These are phyloP conservation scores for Apotomis capreana DNA, from an alignment of 2,888 invertebrate species.

Conservation along the genomic window DNA sequence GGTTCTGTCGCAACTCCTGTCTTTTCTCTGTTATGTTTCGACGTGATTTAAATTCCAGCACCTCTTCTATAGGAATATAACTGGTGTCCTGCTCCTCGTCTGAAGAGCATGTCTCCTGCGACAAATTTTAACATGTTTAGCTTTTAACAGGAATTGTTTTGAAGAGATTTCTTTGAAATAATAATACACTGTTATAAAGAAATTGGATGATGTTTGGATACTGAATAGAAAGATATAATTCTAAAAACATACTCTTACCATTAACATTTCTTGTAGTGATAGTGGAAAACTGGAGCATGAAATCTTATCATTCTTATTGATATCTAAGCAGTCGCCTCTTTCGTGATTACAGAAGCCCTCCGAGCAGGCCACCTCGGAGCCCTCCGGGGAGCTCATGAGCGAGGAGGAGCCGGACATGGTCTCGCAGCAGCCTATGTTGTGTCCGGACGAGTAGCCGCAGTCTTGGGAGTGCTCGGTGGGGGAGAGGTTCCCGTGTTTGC, in stretches of 20 bases:
- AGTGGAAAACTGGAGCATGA: slow-evolving; percentile 82
- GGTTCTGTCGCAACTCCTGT: slow-evolving; percentile 90
- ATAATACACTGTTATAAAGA: too few relatives aligned
- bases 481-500: slow-evolving; percentile 83
- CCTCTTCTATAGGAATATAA: slow-evolving; percentile 94
- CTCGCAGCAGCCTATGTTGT: slow-evolving; percentile 88
- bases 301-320: slow-evolving; percentile 69
- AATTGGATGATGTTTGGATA: too few relatives aligned
- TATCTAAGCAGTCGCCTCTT: slow-evolving; percentile 76
- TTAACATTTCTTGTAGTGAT: slow-evolving; percentile 90
- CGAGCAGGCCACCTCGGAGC: slow-evolving; percentile 94
- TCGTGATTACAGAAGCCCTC: slow-evolving; percentile 94
- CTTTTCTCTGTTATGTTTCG: slow-evolving; percentile 91
- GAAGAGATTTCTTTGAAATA: too few relatives aligned
- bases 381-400: slow-evolving; percentile 92
- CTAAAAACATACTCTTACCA: slow-evolving; percentile 80
- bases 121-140: slow-evolving; percentile 21
- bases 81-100: slow-evolving; percentile 90
- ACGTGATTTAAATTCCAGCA: slow-evolving; percentile 92
- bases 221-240: neutral
- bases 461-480: slow-evolving; percentile 90
- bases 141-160: too few relatives aligned
- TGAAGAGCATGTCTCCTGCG: slow-evolving; percentile 90
- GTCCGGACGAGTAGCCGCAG: slow-evolving; percentile 94
- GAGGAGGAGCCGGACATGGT: slow-evolving; percentile 89